Evolutionary conservation across 2,888 invertebrate species (phyloP).

Genomic region (Cephus pulcher): DNA sequence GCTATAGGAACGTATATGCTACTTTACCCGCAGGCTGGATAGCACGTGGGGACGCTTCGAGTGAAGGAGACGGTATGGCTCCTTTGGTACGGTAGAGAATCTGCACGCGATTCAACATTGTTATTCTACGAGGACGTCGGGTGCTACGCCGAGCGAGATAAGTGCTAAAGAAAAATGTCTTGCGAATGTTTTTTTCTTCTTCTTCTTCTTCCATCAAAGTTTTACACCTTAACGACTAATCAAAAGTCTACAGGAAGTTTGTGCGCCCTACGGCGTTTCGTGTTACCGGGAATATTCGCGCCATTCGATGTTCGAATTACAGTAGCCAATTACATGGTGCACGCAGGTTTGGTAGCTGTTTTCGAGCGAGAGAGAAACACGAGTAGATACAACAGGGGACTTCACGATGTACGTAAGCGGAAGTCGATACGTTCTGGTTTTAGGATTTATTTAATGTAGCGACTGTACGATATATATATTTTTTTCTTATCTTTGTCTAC

Average conservation of each 20-base stretch:
- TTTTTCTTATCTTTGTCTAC: background rate
- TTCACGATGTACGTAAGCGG: background rate
- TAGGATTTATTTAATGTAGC: background rate
- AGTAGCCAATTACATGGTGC: background rate
- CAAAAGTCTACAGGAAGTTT: background rate
- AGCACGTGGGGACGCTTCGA: background rate
- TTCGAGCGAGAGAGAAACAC: background rate
- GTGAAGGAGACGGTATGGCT: background rate
- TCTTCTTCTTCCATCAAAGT: background rate
- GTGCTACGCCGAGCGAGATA: background rate
- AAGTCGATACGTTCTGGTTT: background rate
- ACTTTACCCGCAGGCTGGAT: background rate
- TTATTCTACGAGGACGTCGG: background rate
- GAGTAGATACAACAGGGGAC: background rate
- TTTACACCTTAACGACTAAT: background rate
- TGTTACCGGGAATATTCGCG: background rate
- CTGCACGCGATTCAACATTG: background rate
- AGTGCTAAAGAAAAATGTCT: background rate
- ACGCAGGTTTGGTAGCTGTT: background rate
- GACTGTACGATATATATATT: background rate
- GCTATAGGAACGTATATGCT: background rate
- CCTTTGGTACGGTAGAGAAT: background rate
- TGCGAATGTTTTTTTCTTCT: background rate
- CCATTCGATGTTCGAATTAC: background rate
- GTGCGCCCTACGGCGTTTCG: background rate